Evolutionary conservation across 1,140 invertebrate genomes (phyloP).

Genomic region (Achroia grisella): DNA sequence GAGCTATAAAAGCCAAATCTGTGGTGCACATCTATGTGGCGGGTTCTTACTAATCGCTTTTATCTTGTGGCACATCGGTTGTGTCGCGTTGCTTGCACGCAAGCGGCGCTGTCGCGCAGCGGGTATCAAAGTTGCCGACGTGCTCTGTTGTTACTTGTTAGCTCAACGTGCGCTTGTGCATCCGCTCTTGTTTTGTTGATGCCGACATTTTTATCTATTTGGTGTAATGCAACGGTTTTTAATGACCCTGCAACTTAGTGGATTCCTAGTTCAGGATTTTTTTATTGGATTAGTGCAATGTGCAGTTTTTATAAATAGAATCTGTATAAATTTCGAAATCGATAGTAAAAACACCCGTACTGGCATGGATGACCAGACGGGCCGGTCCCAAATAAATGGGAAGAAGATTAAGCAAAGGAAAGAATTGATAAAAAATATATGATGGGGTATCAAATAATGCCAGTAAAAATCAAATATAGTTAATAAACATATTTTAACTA

Average conservation of each 20-base stretch:
- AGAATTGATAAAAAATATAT: no score
- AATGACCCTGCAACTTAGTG: background rate
- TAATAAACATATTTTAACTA: no score
- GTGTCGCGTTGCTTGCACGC: constrained; percentile 20
- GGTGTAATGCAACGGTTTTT: constrained; percentile 2
- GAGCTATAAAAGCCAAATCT: constrained; percentile 1
- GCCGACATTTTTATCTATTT: constrained; percentile 1
- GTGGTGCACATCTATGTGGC: constrained; percentile 7
- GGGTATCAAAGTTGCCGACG: constrained; percentile 33
- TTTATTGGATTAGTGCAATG: no score
- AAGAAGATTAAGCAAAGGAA: no score
- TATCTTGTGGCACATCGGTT: constrained; percentile 15
- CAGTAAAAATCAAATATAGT: no score
- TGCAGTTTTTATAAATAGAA: no score
- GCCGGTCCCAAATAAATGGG: no score
- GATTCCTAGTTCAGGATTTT: no score
- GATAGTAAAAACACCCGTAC: no score
- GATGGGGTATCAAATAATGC: no score
- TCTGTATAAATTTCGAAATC: no score
- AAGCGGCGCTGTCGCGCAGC: constrained; percentile 41
- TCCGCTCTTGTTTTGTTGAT: constrained; percentile 22
- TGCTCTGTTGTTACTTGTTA: constrained; percentile 36
- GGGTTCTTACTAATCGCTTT: constrained; percentile 12
- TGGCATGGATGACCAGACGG: no score
- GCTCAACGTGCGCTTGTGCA: constrained; percentile 12